A percentile compares a stretch with the other conserved stretches of the same genome.
These are phyloP conservation scores for Parazoanthus darwini DNA, from an alignment of 92 coral and sea anemone species.

Conservation along the genomic window DNA sequence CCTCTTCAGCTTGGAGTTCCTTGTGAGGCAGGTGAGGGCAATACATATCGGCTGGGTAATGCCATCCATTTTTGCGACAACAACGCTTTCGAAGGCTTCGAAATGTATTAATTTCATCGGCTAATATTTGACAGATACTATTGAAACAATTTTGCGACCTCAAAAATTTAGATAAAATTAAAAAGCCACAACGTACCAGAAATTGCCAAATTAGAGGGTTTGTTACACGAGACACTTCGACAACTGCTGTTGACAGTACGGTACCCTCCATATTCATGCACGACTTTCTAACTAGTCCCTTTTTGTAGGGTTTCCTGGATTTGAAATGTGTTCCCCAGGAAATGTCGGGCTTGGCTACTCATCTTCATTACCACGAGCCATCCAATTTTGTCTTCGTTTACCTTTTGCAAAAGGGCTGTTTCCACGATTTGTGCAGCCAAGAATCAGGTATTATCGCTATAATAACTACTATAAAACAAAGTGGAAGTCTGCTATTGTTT, in stretches of 20 bases:
- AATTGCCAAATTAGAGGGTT: too few species aligned
- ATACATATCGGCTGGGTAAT: not conserved
- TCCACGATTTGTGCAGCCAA: constrained; percentile 60
- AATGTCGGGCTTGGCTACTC: constrained; percentile 80
- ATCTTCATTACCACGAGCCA: constrained; percentile 84
- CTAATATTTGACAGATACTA: too few species aligned
- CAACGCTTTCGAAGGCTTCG: not conserved
- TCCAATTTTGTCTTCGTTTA: constrained; percentile 67
- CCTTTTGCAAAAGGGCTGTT: constrained; percentile 66
- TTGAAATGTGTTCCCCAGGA: constrained; percentile 70
- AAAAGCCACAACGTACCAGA: too few species aligned
- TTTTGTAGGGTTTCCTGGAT: constrained; percentile 64
- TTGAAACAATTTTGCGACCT: too few species aligned
- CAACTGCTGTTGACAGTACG: not conserved
- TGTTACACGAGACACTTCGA: too few species aligned
- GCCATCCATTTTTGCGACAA: not conserved
- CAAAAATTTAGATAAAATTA: too few species aligned
- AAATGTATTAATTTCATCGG: too few species aligned
- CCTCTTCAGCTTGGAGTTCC: constrained; percentile 78
- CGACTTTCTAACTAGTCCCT: not conserved
- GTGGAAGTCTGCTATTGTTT: not conserved
- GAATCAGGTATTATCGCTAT: constrained; percentile 6
- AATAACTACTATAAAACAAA: not conserved
- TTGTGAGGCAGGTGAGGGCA: constrained; percentile 71
- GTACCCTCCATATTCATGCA: not conserved